Evolutionary conservation across 2,888 invertebrate genomes (phyloP), one percentile per base, ranked within the genome.

Genomic region (Drosophila pseudotakahashii): DNA sequence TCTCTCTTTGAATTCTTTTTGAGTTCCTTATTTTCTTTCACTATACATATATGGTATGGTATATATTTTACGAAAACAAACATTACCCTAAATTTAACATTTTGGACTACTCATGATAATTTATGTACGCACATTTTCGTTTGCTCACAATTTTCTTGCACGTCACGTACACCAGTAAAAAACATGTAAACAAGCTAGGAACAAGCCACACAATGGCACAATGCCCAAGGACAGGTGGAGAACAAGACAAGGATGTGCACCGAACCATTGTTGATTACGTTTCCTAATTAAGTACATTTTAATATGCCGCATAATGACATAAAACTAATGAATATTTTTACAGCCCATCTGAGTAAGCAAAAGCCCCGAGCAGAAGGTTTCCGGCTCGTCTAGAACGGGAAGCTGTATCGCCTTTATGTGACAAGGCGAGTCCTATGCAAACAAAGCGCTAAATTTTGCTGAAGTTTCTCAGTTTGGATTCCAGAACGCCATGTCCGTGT

Each of bases 291-390:
- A 84, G 82, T 77, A 76, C 61, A 89, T 89, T 87, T 86, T 86
- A 86, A 89, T 89, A 89, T 89, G 79, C 81, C 89, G 58, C 89
- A 87, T 77, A 89, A 89, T 87, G 85, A 77, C 85, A 87, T 84
- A 84, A 86, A 86, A 89, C 85, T 89, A 86, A 86, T 86, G 85
- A 85, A 87, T 86, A 89, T 85, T 86, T 89, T 87, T 85, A 86
- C 85, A 87, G 81, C 87, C 78, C 86, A 86, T 26, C 73, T 84
- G 82, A 85, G 82, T 79, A 77, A 77, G 85, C 82, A 84, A 67
- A 73, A n/a, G 26, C 7, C 26, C 19, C 26, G 73, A 70, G 36
- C 50, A 48, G 41, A 59, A 69, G 62, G 62, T 68, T 76, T 83
- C 73, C 78, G 73, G 32, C 32, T 37, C 11, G 41, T 50, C 62